phyloP scores from a whole-genome alignment of 2,113 vertebrate genomes.

The Nesogale talazaci region DNA sequence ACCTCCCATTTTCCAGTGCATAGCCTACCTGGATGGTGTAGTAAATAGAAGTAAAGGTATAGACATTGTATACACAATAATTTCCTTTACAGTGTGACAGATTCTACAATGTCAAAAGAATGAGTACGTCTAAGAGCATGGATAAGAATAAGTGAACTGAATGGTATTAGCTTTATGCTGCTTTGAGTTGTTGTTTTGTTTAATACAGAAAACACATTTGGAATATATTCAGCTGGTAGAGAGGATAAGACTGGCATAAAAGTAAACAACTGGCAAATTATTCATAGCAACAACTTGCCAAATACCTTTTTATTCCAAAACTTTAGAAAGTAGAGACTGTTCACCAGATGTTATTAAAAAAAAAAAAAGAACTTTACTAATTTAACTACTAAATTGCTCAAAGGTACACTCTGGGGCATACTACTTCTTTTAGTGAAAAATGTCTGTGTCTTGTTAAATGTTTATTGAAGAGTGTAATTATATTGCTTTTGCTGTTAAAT shows the following conservation, averaged over 20 bases:
- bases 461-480: constrained; percentile 89
- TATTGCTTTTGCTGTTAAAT: constrained; percentile 88
- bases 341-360: constrained; percentile 88
- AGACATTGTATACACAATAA: background rate
- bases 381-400: constrained; percentile 89
- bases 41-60: background rate
- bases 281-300: constrained; percentile 83
- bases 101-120: background rate
- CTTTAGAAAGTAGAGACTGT: constrained; percentile 88
- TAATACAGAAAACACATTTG: constrained; percentile 82
- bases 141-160: constrained; percentile 11
- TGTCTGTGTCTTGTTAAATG: constrained; percentile 88
- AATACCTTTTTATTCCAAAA: constrained; percentile 84
- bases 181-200: background rate
- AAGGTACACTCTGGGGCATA: constrained; percentile 81
- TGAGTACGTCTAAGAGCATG: background rate
- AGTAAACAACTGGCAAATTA: constrained; percentile 87
- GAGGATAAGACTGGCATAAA: constrained; percentile 87
- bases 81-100: background rate
- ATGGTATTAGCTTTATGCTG: constrained; percentile 25
- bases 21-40: background rate
- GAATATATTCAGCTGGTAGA: constrained; percentile 79
- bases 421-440: constrained; percentile 82
- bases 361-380: constrained; percentile 79
- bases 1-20: background rate